Evolutionary conservation across 2,888 invertebrate genomes (phyloP).

Genomic region (Sialis fuliginosa): DNA sequence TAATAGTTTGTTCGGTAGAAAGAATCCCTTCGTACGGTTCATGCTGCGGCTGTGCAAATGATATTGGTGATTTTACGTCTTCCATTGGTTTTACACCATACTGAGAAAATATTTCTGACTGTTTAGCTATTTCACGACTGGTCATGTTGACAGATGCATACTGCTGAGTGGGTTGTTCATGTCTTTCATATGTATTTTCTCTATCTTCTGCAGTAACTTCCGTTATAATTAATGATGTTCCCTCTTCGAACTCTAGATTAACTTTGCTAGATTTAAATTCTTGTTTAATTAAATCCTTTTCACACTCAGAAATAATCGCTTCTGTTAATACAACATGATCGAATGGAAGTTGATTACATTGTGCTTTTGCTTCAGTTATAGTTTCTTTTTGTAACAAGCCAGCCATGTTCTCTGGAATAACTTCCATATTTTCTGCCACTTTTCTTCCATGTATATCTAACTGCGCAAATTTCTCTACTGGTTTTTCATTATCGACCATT

Average conservation of each 20-base stretch:
- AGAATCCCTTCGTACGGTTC: constrained; percentile 28
- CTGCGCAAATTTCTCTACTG: constrained; percentile 19
- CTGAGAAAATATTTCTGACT: constrained; percentile 14
- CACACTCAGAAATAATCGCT: constrained; percentile 15
- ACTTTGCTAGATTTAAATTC: constrained; percentile 10
- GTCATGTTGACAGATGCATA: constrained; percentile 16
- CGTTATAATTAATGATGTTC: constrained; percentile 23
- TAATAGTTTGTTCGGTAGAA: constrained; percentile 24
- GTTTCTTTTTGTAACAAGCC: constrained; percentile 18
- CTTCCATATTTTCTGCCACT: constrained; percentile 28
- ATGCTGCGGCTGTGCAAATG: constrained; percentile 22
- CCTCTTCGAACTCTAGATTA: constrained; percentile 20
- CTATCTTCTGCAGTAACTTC: constrained; percentile 27
- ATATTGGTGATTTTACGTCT: constrained; percentile 14
- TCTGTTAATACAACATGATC: constrained; percentile 21
- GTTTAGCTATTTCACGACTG: constrained; percentile 24
- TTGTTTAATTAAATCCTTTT: constrained; percentile 12
- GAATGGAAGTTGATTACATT: constrained; percentile 17
- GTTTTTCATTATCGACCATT: constrained; percentile 19
- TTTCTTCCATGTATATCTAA: constrained; percentile 23
- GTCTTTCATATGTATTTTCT: constrained; percentile 20
- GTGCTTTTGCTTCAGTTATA: constrained; percentile 20
- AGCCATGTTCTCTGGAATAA: constrained; percentile 19
- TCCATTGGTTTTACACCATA: constrained; percentile 16
- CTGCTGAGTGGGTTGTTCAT: constrained; percentile 19